Base-by-base conservation (phyloP, 2,888 invertebrate genomes). In the Harpagoxenus sublaevis region DNA sequence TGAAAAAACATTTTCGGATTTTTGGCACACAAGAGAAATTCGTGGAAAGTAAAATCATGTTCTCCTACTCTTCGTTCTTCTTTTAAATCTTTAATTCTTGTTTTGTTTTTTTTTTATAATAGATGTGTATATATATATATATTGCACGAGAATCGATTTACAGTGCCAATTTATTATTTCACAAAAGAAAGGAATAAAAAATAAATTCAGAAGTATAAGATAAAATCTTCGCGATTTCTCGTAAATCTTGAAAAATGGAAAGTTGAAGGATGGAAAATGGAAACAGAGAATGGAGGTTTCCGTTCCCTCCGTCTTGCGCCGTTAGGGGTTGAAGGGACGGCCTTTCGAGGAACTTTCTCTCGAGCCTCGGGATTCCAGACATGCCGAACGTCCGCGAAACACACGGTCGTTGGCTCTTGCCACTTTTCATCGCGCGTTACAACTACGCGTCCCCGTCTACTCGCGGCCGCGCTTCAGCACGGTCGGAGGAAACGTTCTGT, bases 401-500 rank as follows among this genome's bases (percentile, higher is more conserved):
- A 62, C 77, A 81, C 86, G 84, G 74, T 88, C 81, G 83, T 83
- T 79, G 84, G 48, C 86, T 75, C 48, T 77, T 55, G 86, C 63
- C 70, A 18, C 60, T 78, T 84, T 78, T 68, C 77, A 65, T 78
- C 79, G 39, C 39, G 51, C n/a, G 23, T 53, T n/a, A 51, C 23
- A 23, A 23, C 23, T 23, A 23, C 23, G 23, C 23, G 23, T 23
- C 23, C 23, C 23, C 23, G 23, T 23, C 31, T 42, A 12, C 45
- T 39, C 15, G 65, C 66, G 68, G 63, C 53, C 62, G 65, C 45
- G 39, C 71, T 55, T 85, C 57, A 79, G 81, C 66, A 83, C 23
- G 53, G 53, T 12, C 48, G 63, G 68, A 84, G 73, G 57, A 75
- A 63, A 63, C 55, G 60, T 45, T 35, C 60, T 73, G 78, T 88